Percentiles rank a stretch among this genome's conserved stretches.
phyloP scores from a whole-genome alignment of 2,797 vertebrate species.

The Coccyzus lansbergi region DNA sequence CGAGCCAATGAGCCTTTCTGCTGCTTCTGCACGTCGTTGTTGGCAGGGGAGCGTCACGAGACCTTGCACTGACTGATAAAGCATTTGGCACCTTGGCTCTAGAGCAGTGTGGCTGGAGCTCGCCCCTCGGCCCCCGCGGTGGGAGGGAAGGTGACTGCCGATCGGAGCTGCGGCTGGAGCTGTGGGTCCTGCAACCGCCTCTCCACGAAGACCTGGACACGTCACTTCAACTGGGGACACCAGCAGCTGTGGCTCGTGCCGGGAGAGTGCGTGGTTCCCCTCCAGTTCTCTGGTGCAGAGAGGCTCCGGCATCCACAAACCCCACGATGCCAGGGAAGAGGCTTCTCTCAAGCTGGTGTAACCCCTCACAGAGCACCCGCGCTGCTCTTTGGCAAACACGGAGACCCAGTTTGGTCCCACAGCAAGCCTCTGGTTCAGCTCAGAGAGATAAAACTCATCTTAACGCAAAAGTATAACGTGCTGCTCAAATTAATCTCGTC shows the following conservation, averaged over 20 bases:
- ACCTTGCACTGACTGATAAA: not conserved
- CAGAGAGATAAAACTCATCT: not conserved
- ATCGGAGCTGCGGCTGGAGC: not conserved
- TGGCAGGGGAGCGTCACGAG: not conserved
- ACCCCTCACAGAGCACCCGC: not conserved
- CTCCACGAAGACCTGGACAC: not conserved
- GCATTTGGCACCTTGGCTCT: not conserved
- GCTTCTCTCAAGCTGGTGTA: not conserved
- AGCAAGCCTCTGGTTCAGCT: not conserved
- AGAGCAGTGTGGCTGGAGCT: not conserved
- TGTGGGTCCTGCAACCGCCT: not conserved
- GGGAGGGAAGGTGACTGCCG: not conserved
- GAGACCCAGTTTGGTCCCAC: not conserved
- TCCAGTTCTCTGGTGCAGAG: not conserved
- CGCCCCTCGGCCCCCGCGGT: no score
- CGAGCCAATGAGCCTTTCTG: not conserved
- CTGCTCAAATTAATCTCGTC: not conserved
- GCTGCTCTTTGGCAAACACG: not conserved
- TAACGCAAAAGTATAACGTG: not conserved
- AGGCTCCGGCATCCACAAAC: rapidly evolving
- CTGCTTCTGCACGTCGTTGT: not conserved
- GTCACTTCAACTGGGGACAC: not conserved
- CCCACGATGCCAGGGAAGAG: not conserved
- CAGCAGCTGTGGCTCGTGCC: rapidly evolving
- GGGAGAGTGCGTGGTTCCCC: not conserved